Evolutionary conservation across 2,888 invertebrate genomes (phyloP), one percentile per base, ranked within the genome.

Genomic region (Nudaria mundana): DNA sequence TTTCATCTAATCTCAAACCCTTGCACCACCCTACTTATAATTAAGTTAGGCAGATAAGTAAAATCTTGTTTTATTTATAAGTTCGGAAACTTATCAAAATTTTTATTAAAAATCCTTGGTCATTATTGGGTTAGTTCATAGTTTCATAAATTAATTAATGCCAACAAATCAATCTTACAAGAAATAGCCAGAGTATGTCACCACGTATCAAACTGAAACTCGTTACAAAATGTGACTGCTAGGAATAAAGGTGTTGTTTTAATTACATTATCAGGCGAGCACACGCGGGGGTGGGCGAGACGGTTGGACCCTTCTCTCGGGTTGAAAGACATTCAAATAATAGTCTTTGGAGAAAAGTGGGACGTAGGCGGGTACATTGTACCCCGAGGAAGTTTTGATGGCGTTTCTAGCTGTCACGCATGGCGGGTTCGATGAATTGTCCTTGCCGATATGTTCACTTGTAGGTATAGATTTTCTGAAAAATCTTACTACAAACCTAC

Each of bases 261-360:
- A 88, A 88, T 88, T 88, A 88, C 87, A 88, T 88, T 88, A 88
- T 88, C 88, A 82, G 77, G 67, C 68, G 52, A 64, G 75, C 80
- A 83, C 88, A 87, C 87, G 82, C 86, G 73, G 66, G 71, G 63
- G 71, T 65, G 66, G 72, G 63, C 34, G 61, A 52, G 32, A 33
- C 33, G 24, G 42, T 42, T 37, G 64, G 76, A 86, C 88, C 87
- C 87, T 87, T 80, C 85, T 87, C 88, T 86, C 86, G 76, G 79
- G 74, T 72, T 80, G 84, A 81, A 84, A 87, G 87, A 86, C 87
- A 87, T 84, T 82, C 85, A 81, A 85, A 87, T 87, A 87, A 87
- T 85, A 81, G 83, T 81, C 83, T 79, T 77, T 72, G 68, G 80
- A 83, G 85, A 68, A 69, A 67, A 67, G 67, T 67, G 68, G 67